Evolutionary conservation across 2,113 vertebrate genomes (phyloP), one percentile per base, ranked within the genome.

Genomic region (Platichthys stellatus): DNA sequence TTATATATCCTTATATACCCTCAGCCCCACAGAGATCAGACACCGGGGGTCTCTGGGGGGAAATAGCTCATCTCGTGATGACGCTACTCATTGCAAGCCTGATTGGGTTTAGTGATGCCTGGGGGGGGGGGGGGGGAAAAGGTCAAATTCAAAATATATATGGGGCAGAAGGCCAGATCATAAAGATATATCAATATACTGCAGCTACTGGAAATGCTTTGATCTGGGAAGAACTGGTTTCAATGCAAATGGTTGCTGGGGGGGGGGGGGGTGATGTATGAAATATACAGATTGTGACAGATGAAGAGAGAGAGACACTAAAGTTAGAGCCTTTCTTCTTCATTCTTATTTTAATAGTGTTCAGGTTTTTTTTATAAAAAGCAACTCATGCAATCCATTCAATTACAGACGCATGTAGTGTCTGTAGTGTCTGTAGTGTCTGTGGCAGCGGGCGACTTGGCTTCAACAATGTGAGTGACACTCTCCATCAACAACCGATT

Each of bases 101-200:
- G 90, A 89, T 87, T 91, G 83, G 76, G 76, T 92, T 90, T 87
- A 82, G 87, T 60, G 63, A 76, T 69, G 86, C 84, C 89, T 49
- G 23, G 58, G 80, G 79, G 78, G 31, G 51, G 23, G 23, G 23
- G 23, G 23, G 23, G 4, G 23, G 58, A 77, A n/a, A n/a, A n/a
- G n/a, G n/a, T n/a, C n/a, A n/a, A n/a, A n/a, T n/a, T n/a, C n/a
- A n/a, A n/a, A n/a, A n/a, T n/a, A n/a, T n/a, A n/a, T n/a, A n/a
- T n/a, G 79, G 78, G 31, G 49, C 17, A 57, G 49, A 26, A 69
- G 69, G 77, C 77, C 70, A 82, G 76, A 89, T 80, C 87, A 80
- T 63, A 62, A 78, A 86, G 79, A 78, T 82, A 78, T 63, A 90
- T 89, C 78, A 85, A 84, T 79, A 82, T 18, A 43, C 17, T 60